Base-by-base conservation (phyloP, 2,797 vertebrate genomes). In the Iguana delicatissima region DNA sequence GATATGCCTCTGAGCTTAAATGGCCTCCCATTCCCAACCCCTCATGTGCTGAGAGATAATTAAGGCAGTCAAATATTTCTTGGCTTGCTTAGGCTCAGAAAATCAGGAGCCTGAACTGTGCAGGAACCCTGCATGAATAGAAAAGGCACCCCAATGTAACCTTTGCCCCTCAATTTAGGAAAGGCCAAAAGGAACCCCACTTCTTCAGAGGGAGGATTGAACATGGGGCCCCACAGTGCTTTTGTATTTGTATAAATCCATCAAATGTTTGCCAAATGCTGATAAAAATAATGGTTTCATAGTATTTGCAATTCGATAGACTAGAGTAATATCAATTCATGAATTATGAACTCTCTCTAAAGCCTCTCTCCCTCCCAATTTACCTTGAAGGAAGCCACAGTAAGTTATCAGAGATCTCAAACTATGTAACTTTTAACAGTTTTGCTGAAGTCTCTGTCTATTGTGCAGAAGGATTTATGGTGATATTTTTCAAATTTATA, bases 401-500 rank as follows among this genome's bases (percentile, higher is more conserved):
- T 46, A 91, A 42, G 20, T 81, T 87, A 73, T 20, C 50, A 80
- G 74, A 72, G 59, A 73, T 83, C 13, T 32, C 77, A 64, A 74
- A 62, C 14, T 46, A 0, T 55, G 81, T 52, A 88, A 77, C 8
- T 85, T 76, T 85, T 24, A 92, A 94, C 89, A 18, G 0, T 14
- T 29, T 26, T 7, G 46, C 80, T 90, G 88, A 79, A 42, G 52
- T 77, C 18, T 89, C 32, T 35, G 50, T 73, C n/a, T 22, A 16
- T 86, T 57, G 22, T 50, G 10, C 13, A 13, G 42, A 81, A 91
- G 73, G 13, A 86, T 81, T 93, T 16, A 52, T 86, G 64, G 76
- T 50, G 90, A 77, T 32, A 8, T n/a, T 64, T 93, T 46, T 64
- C 42, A 26, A 4, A 87, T 89, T 91, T 92, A 46, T 88, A 12